Evolutionary conservation across 2,113 vertebrate genomes (phyloP), one percentile per base, ranked within the genome.

Genomic region (Actenoides hombroni): DNA sequence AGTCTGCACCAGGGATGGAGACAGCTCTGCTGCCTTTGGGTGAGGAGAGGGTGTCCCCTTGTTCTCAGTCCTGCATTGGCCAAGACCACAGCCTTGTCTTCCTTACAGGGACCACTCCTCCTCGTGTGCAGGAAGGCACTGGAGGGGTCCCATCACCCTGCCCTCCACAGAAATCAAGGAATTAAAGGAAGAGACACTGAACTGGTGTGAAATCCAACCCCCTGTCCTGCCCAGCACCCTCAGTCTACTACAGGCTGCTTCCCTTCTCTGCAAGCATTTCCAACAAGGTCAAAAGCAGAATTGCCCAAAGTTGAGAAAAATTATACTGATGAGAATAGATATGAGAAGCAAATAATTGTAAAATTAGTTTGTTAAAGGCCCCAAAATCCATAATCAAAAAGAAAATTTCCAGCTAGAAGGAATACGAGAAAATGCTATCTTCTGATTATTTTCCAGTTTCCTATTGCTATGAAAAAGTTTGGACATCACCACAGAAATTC

Each of bases 91-190:
- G 3, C 29, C 42, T 13, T 3, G 6, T 20, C 9, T 16, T 48
- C 59, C 17, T 10, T 31, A 1, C 2, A 3, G 44, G 12, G 42
- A 48, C 15, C 24, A 1, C 24, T 23, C 61, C 18, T 68, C 18
- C 17, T 2, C 4, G 1, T 1, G 0, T 28, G 17, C 60, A 23
- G 48, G 35, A 5, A 0, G 39, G 46, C 15, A 29, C 64, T 7
- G 33, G 56, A 20, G 61, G 18, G 48, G 16, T 15, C 61, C 19
- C 74, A 17, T 3, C 56, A 2, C 68, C 24, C 53, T 33, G 28
- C 28, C 5, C 23, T 28, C 26, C 46, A 21, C 0, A 0, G 29
- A 44, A 61, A 11, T 8, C 15, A 3, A 13, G 51, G 48, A 13
- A 29, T 25, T 24, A 9, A 73, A 40, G 29, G 17, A 12, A 10